Base-by-base conservation (phyloP, 1,140 invertebrate genomes). In the Dinoponera quadriceps region DNA sequence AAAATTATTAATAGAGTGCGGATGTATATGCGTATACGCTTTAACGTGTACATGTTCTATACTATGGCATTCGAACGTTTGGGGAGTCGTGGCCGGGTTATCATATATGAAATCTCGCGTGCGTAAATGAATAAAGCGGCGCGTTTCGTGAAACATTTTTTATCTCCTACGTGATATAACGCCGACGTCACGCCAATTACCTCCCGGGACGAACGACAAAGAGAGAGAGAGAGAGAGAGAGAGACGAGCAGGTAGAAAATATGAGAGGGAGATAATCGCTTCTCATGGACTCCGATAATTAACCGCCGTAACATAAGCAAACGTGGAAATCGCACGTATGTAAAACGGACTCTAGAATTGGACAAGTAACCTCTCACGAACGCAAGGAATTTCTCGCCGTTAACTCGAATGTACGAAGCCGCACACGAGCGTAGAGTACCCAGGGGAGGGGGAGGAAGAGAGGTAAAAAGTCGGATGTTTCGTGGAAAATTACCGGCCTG, bases 131-230 rank as follows among this genome's bases (percentile, higher is more conserved):
- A 75, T 73, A 73, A 82, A 73, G 16, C 13, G 20, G 20, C 65
- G 75, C 63, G 51, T 69, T 80, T 80, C 57, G 48, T 60, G 14
- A 68, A n/a, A 69, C 68, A 49, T 71, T 72, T 71, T 72, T 80
- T 80, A 74, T 84, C 68, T 80, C 71, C 62, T 44, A 11, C 78
- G 78, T 89, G 89, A 89, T 82, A 88, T 87, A 90, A 90, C 83
- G 77, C 14, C 86, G 78, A 90, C 88, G 90, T 91, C 87, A 90
- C 90, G 90, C 80, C 83, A 92, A 93, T 93, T 93, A 93, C 82
- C 87, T 83, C 65, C 62, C 11, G 48, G 38, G 49, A 51, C 62
- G 57, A 54, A 88, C 73, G 77, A 85, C 83, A 88, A 73, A 80
- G 29, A 75, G 82, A 29, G 38, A 62, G 78, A 80, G 29, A 75